Percentiles rank a stretch among this genome's conserved stretches.
Evolutionary conservation across 2,113 vertebrate genomes (phyloP).

Genomic region (Tringa solitaria): DNA sequence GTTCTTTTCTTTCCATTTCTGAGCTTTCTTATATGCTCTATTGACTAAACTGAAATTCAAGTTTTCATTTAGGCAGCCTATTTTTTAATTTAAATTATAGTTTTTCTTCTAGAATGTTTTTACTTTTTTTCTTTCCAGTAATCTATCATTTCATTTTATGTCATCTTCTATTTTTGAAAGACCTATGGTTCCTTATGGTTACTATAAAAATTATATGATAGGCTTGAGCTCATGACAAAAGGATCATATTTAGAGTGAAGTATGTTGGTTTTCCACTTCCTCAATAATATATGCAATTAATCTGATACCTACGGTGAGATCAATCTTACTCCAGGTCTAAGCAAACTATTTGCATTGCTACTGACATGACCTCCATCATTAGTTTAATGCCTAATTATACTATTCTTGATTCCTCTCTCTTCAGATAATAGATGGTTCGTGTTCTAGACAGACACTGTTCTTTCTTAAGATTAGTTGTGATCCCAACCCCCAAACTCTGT

Average conservation of each 20-base stretch:
- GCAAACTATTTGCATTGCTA: not conserved
- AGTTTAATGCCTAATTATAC: not conserved
- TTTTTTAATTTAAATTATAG: not conserved
- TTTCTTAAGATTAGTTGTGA: not conserved
- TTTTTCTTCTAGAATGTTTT: not conserved
- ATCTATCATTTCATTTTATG: not conserved
- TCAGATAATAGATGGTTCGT: not conserved
- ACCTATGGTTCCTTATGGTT: not conserved
- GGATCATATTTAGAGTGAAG: not conserved
- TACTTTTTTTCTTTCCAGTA: not conserved
- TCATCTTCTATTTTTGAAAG: not conserved
- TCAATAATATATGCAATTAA: not conserved
- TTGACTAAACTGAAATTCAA: not conserved
- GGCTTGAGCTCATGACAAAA: not conserved
- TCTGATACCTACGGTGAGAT: not conserved
- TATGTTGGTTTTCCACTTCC: not conserved
- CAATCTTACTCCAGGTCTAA: not conserved
- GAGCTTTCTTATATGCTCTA: not conserved
- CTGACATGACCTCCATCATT: not conserved
- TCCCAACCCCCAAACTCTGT: not conserved
- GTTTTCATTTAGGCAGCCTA: not conserved
- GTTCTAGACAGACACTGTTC: not conserved
- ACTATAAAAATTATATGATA: not conserved
- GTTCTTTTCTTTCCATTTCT: not conserved
- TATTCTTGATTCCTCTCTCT: not conserved